Base-by-base conservation (phyloP, 2,797 vertebrate genomes). In the Alfaro cultratus region DNA sequence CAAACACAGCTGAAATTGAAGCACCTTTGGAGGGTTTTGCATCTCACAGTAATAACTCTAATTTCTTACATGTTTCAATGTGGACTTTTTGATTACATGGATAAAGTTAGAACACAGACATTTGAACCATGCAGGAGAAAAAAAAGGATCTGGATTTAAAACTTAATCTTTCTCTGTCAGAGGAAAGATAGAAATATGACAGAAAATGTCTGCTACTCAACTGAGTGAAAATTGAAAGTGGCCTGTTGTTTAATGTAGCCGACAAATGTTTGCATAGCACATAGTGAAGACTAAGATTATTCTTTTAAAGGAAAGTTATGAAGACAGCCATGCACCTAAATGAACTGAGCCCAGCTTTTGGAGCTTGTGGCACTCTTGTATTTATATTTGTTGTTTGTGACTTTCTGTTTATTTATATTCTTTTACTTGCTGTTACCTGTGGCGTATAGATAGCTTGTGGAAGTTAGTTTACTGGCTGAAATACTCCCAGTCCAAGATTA, bases 151-250 rank as follows among this genome's bases (percentile, higher is more conserved):
- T 47, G 16, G 1, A 67, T 77, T 85, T 80, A 11, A 57, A 53
- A 81, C 80, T 88, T 78, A 46, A 60, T 82, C 75, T 82, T 47
- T 55, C 71, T 88, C 83, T 64, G 29, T 67, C 75, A 74, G 76
- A 74, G 71, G 45, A 82, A 60, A 84, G 76, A 82, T 75, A 78
- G 80, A 82, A 57, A 87, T 68, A 77, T 64, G 81, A 85, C 79
- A 87, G 80, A 75, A 85, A 84, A 67, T 31, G 47, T 80, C 77
- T 81, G 47, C 1, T 51, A 55, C 78, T 87, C 36, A 83, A 84
- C 53, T 76, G 18, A 86, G 89, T 84, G 80, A 83, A 89, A 89
- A 91, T 91, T 85, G 79, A 81, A 89, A 87, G 84, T 78, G 80
- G 78, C 83, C 79, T 86, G 73, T 47, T 79, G 73, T 85, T 87